Conservation (phyloP, 2,113 vertebrate species). For the Chaetodon auriga region DNA sequence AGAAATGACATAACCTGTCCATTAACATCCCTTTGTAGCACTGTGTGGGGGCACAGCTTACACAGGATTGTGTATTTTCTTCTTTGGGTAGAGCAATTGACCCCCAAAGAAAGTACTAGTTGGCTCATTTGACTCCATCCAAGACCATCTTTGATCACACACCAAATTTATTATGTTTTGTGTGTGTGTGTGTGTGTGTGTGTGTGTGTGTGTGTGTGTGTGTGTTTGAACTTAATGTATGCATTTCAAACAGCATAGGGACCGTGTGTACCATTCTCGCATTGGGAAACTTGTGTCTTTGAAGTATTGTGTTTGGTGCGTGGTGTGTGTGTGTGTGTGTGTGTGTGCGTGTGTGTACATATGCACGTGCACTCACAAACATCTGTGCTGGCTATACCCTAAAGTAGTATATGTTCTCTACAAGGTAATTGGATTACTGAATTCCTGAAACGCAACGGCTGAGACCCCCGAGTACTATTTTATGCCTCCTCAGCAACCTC, state of each 20-base stretch:
- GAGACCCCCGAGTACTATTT: constrained; percentile 71
- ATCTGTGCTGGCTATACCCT: constrained; percentile 66
- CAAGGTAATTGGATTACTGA: constrained; percentile 82
- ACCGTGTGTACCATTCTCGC: constrained; percentile 45
- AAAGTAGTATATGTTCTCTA: constrained; percentile 75
- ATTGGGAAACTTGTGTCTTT: constrained; percentile 67
- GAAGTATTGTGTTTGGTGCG: constrained; percentile 60
- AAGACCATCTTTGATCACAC: constrained; percentile 48
- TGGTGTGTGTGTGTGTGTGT: background rate
- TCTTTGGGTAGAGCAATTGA: background rate
- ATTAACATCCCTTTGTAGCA: constrained; percentile 1
- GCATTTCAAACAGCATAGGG: constrained; percentile 64
- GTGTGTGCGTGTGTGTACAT: constrained; percentile 34
- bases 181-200: too few species aligned
- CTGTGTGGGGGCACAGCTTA: constrained; percentile 11
- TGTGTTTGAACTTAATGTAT: constrained; percentile 42
- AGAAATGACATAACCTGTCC: background rate
- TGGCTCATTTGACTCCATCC: constrained; percentile 28
- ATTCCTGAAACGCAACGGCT: constrained; percentile 73
- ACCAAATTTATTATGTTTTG: constrained; percentile 19
- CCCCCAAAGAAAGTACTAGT: constrained; percentile 19
- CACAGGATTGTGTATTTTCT: constrained; percentile 1
- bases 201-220: constrained; percentile 39
- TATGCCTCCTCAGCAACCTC: constrained; percentile 79
- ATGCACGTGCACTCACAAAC: constrained; percentile 52